Evolutionary conservation across 37 sponge, comb jelly and placozoan genomes (phyloP), one percentile per base, ranked within the genome.

Genomic region (Crambe crambe): DNA sequence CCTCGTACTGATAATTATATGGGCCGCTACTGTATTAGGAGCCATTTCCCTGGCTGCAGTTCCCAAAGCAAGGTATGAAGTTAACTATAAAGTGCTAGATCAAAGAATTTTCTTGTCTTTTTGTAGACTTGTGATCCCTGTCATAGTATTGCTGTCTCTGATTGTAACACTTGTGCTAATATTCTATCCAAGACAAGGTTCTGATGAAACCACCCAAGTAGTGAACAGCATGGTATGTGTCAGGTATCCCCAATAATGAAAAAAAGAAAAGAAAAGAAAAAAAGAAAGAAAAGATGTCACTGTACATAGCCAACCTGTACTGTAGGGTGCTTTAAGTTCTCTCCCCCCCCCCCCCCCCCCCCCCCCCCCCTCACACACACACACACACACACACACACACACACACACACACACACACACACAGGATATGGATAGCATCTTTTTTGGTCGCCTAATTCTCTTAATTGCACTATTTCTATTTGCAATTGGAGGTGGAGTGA

Each of bases 71-170:
- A 86, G 91, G 91, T 91, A 44, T 22, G 74, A 29, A 42, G 43
- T 72, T 60, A 20, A 26, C 27, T 12, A 47, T 12, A 15, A 12
- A 47, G 51, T 15, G 6, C 51, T 15, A 47, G 51, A 15, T 47
- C 12, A 6, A 47, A 12, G 51, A 12, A 15, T 36, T 68, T 37
- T 30, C n/a, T 36, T 31, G 37, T 68, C 9, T 29, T 15, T 32
- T 31, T 58, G 15, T 39, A 90, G 90, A 36, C 80, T 79, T 67
- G 85, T 63, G 21, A 85, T 90, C n/a, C 90, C 90, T 38, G 82
- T n/a, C 23, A 82, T 90, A 22, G 20, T 81, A 25, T n/a, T 76
- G 27, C 60, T 85, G 34, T 42, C 70, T 51, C 22, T 85, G 4
- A 32, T 75, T 0, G 44, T 84, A 32, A 85, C 77, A 35, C 56